A percentile compares a stretch with the other conserved stretches of the same genome.
Conservation (phyloP, 2,797 vertebrate species). For the Pogonophryne albipinna region DNA sequence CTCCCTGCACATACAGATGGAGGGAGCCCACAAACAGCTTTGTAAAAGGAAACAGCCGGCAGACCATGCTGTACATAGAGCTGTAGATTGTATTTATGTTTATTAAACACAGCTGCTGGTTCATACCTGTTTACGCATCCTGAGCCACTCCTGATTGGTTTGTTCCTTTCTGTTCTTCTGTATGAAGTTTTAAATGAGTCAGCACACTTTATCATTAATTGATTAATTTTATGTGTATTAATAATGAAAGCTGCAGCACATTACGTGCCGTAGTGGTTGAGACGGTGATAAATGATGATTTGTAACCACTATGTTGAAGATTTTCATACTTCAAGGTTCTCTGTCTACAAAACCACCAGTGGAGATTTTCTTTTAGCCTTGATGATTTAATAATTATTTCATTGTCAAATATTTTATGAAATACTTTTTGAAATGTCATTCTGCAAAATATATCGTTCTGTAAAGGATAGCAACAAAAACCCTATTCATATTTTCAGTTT, state of each 20-base stretch:
- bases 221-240: neutral
- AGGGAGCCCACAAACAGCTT: neutral
- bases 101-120: slow-evolving; percentile 35
- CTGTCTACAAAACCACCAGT: neutral
- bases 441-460: too few relatives aligned
- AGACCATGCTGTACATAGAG: neutral
- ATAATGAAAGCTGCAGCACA: slow-evolving; percentile 5
- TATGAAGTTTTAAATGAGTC: slow-evolving; percentile 11
- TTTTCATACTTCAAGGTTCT: neutral
- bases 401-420: too few relatives aligned
- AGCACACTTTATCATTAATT: slow-evolving; percentile 14
- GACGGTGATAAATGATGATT: neutral
- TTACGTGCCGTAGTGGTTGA: neutral
- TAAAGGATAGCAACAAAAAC: too few relatives aligned
- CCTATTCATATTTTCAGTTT: too few relatives aligned
- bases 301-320: neutral
- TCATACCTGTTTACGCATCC: slow-evolving; percentile 10
- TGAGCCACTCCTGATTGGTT: neutral
- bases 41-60: slow-evolving; percentile 29
- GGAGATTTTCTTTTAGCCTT: neutral
- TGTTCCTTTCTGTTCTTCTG: slow-evolving; percentile 1
- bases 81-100: neutral
- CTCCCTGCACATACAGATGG: slow-evolving; percentile 45
- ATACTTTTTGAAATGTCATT: too few relatives aligned
- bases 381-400: too few relatives aligned